phyloP scores from a whole-genome alignment of 2,797 vertebrate genomes.

The Sciaenops ocellatus region DNA sequence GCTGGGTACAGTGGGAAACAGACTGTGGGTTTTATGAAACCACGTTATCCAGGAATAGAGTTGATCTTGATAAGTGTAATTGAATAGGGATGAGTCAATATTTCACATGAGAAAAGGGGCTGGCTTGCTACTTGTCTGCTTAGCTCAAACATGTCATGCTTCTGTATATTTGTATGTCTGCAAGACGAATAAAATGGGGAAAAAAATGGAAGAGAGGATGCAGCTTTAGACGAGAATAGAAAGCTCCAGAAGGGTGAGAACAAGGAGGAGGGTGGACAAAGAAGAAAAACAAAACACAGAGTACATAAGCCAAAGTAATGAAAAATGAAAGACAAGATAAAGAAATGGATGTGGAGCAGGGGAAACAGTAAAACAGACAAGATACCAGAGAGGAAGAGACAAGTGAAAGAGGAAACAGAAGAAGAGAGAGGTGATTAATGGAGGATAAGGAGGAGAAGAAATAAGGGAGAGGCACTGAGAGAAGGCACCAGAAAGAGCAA shows the following conservation, averaged over 20 bases:
- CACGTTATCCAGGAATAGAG: conserved; percentile 55
- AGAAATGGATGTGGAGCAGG: conserved; percentile 10
- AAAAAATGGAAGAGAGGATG: conserved; percentile 10
- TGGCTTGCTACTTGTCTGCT: conserved; percentile 35
- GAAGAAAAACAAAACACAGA: conserved; percentile 11
- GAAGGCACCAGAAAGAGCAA: conserved; percentile 62
- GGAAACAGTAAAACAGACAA: conserved; percentile 3
- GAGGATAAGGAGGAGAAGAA: conserved; percentile 42
- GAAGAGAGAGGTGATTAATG: conserved; percentile 41
- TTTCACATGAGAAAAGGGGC: conserved; percentile 36
- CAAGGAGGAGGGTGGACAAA: conserved; percentile 1
- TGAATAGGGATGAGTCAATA: conserved; percentile 48
- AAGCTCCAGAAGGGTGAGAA: conserved; percentile 19
- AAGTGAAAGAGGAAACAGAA: neutral
- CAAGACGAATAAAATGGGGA: conserved; percentile 25
- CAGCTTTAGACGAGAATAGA: conserved; percentile 27
- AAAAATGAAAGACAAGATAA: conserved; percentile 30
- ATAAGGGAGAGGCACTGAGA: conserved; percentile 47
- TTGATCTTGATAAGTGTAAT: conserved; percentile 60
- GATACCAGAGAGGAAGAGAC: conserved; percentile 14
- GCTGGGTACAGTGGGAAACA: conserved; percentile 28
- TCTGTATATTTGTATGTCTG: conserved; percentile 38
- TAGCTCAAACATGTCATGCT: conserved; percentile 45
- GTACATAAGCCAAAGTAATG: neutral
- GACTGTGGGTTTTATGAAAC: conserved; percentile 56